Conservation (phyloP, 2,888 invertebrate genomes). For the Nephrotoma flavescens region DNA sequence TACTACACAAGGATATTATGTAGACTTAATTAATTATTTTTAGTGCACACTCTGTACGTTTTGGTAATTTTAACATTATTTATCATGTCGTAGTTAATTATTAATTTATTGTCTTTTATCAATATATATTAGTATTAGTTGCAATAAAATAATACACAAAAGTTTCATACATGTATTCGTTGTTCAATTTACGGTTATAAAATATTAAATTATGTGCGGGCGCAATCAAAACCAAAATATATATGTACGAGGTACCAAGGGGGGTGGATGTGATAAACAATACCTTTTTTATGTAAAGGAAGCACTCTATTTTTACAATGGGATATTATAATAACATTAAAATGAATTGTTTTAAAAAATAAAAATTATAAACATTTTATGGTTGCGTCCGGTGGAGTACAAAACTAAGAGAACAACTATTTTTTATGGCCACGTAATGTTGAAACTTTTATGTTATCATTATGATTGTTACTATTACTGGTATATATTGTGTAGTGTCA, state of each 20-base stretch:
- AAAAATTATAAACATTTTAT: not conserved
- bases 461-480: not conserved
- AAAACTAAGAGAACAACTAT: not conserved
- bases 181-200: not conserved
- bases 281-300: not conserved
- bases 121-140: not conserved
- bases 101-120: not conserved
- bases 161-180: not conserved
- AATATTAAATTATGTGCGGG: not conserved
- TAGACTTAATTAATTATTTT: not conserved
- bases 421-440: not conserved
- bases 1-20: not conserved
- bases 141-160: not conserved
- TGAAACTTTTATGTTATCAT: not conserved
- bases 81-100: not conserved
- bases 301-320: not conserved
- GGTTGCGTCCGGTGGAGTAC: not conserved
- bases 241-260: not conserved
- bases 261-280: too few relatives aligned
- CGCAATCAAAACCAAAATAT: not conserved
- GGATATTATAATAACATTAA: not conserved
- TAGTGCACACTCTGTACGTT: not conserved
- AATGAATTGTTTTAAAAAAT: not conserved
- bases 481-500: not conserved
- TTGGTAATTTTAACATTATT: not conserved